Evolutionary conservation across 2,113 vertebrate species (phyloP).

Genomic region (Ondatra zibethicus): DNA sequence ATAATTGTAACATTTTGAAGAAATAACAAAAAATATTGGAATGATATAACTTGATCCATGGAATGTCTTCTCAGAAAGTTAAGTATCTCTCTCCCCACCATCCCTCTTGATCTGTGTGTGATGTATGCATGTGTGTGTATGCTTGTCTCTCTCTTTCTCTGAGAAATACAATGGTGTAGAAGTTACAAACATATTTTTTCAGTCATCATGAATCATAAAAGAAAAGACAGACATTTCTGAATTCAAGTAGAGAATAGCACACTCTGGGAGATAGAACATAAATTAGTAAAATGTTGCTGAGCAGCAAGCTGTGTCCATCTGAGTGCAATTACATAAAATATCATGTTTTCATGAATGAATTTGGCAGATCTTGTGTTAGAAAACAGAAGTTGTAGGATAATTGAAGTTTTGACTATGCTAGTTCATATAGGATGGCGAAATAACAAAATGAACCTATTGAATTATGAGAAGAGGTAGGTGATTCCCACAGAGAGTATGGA

Average conservation of each 20-base stretch:
- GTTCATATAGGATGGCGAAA: neutral
- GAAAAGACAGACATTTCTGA: neutral
- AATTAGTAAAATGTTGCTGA: neutral
- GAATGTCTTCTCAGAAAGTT: neutral
- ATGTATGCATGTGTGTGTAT: too few species aligned
- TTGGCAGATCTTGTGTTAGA: neutral
- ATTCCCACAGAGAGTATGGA: neutral
- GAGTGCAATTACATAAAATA: neutral
- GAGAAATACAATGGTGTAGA: neutral
- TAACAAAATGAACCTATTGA: neutral
- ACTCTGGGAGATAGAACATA: neutral
- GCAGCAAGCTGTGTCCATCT: neutral
- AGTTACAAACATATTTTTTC: neutral
- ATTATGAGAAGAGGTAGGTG: neutral
- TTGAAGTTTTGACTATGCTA: neutral
- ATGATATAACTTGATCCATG: neutral
- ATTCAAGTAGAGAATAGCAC: neutral
- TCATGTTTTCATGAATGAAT: neutral
- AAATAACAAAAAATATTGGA: neutral
- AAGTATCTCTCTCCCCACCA: neutral
- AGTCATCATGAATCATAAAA: neutral
- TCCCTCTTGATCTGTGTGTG: too few species aligned
- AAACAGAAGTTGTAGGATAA: neutral
- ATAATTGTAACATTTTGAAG: neutral
- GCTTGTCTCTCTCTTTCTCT: neutral